phyloP scores from a whole-genome alignment of 2,888 invertebrate species.

The Lacanobia oleracea region DNA sequence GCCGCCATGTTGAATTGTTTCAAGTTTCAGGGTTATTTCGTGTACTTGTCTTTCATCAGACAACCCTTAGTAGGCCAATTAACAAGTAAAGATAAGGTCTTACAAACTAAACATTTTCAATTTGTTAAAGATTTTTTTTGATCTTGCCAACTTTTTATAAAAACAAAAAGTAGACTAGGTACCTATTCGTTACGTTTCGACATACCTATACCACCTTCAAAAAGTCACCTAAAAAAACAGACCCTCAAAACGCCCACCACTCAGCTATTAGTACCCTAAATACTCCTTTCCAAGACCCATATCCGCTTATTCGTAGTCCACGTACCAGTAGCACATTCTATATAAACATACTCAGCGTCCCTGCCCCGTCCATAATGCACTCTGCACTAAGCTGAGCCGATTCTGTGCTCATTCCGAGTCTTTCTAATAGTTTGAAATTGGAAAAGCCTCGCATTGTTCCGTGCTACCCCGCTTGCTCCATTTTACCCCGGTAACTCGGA shows the following conservation, averaged over 20 bases:
- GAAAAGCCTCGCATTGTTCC: constrained; percentile 63
- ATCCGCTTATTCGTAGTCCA: background rate
- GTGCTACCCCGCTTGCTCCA: constrained; percentile 33
- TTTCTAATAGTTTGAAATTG: constrained; percentile 67
- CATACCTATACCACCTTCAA: too few relatives aligned
- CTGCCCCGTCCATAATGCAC: constrained; percentile 9
- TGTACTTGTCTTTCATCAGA: background rate
- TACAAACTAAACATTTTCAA: background rate
- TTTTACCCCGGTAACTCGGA: constrained; percentile 52
- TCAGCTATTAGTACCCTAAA: background rate
- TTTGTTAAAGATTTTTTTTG: background rate
- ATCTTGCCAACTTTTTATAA: too few relatives aligned
- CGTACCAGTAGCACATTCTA: background rate
- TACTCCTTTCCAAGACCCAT: constrained; percentile 1
- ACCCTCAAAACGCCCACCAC: too few relatives aligned
- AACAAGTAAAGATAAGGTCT: background rate
- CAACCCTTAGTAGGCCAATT: background rate
- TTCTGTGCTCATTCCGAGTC: constrained; percentile 48
- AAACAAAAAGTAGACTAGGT: too few relatives aligned
- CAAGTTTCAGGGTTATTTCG: background rate
- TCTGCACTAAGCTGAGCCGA: constrained; percentile 20
- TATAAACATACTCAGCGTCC: background rate
- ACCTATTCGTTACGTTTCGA: too few relatives aligned
- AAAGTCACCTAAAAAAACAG: too few relatives aligned
- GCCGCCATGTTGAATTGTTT: constrained; percentile 8